Percentiles rank a stretch among this genome's conserved stretches.
phyloP scores from a whole-genome alignment of 2,113 vertebrate species.

The Tympanuchus pallidicinctus region DNA sequence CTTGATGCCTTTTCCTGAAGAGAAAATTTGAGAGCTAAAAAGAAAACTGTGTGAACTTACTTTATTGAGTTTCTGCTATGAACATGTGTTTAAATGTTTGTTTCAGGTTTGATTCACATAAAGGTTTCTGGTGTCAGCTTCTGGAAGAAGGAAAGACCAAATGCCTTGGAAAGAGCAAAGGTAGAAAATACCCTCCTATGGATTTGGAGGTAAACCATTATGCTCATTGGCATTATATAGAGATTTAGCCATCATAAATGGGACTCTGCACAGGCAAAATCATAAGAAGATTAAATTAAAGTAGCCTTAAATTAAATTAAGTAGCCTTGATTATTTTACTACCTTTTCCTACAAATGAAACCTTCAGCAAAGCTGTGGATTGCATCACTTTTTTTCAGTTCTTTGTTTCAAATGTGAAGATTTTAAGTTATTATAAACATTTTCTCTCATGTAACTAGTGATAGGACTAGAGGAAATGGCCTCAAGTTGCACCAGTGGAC shows the following conservation, averaged over 20 bases:
- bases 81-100: background rate
- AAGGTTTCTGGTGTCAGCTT: constrained; percentile 97
- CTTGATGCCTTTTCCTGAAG: background rate
- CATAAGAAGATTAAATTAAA: background rate
- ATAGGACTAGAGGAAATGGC: no score
- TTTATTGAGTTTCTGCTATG: background rate
- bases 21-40: background rate
- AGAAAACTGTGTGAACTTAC: background rate
- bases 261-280: background rate
- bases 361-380: background rate
- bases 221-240: background rate
- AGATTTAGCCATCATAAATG: background rate
- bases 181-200: constrained; percentile 94
- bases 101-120: constrained; percentile 95
- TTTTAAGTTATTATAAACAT: background rate
- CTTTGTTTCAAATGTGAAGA: background rate
- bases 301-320: background rate
- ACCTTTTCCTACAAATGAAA: background rate
- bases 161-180: constrained; percentile 97
- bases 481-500: no score
- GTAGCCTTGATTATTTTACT: background rate
- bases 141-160: constrained; percentile 95
- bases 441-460: background rate
- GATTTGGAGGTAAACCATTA: constrained; percentile 86
- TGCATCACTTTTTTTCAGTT: background rate